Base-by-base conservation (phyloP, 2,888 invertebrate species). In the Pseudococcus jackbeardsleyi region DNA sequence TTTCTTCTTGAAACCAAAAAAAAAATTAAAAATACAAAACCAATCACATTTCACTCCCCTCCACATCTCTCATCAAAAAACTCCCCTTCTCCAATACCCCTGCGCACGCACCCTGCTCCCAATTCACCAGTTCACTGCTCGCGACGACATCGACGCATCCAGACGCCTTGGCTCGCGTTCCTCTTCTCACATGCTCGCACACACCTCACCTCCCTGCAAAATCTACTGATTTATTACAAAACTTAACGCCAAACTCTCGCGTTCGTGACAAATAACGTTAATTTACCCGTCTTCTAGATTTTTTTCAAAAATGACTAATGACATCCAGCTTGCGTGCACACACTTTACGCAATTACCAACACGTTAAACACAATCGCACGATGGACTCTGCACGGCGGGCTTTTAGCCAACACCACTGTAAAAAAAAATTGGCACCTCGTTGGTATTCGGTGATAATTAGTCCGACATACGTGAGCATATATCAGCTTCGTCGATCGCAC, bases 391-490 rank as follows among this genome's bases (percentile, higher is more conserved):
- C 6, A 8, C 54, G 54, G n/a, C 11, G 68, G 68, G 68, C 68
- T 68, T 22, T 8, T 22, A 26, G 68, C 68, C 68, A 68, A 68
- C 68, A 68, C 68, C 12, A 68, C 26, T 12, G 68, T 68, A 26
- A 22, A 68, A 22, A 68, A 68, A 68, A 68, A 68, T 68, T 68
- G 68, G 68, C 68, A 68, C 68, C 68, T 68, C 11, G 68, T 68
- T 68, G 68, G 68, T 68, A 68, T 68, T 68, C 68, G 22, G 68
- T 5, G 68, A 68, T 68, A 68, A 68, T 68, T 68, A 68, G 68
- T 68, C 26, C 68, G 68, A 68, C 68, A 68, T 68, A 68, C 26
- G 22, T 68, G 68, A 26, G 9, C 64, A 6, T 42, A 42, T 68
- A 26, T 68, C 68, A 19, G 22, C 26, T 26, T 22, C 68, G 12